These are phyloP conservation scores for Antennarius striatus DNA, from an alignment of 2,113 vertebrate genomes.

Conservation along the genomic window DNA sequence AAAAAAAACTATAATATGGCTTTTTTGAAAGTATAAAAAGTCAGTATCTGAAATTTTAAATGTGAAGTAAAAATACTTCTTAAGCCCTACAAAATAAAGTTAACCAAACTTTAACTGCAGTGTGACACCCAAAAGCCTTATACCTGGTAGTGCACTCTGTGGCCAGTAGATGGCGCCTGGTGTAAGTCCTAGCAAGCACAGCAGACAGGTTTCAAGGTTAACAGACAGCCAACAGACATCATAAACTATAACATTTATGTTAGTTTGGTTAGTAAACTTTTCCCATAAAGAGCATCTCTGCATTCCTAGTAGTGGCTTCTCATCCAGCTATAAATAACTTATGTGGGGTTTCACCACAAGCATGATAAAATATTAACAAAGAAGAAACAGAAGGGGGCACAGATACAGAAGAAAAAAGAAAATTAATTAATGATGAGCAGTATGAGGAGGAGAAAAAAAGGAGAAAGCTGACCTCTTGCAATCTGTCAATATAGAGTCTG, in stretches of 20 bases:
- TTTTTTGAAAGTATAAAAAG: neutral
- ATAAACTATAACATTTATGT: slow-evolving; percentile 29
- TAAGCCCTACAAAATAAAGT: neutral
- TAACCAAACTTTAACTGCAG: neutral
- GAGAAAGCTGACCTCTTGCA: slow-evolving; percentile 88
- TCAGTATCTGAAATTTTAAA: neutral
- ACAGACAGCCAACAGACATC: slow-evolving; percentile 41
- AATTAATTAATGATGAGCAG: neutral
- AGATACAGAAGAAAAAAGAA: neutral
- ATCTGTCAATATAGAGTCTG: slow-evolving; percentile 93
- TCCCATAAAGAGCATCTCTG: slow-evolving; percentile 14
- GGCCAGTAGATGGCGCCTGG: slow-evolving; percentile 80
- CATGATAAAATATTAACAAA: slow-evolving; percentile 43
- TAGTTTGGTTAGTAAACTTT: slow-evolving; percentile 28
- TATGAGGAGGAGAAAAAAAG: neutral
- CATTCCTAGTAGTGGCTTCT: neutral
- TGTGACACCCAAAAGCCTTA: slow-evolving; percentile 15
- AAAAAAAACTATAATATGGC: no score
- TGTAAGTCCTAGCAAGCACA: slow-evolving; percentile 78
- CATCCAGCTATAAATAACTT: slow-evolving; percentile 17
- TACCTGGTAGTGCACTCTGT: slow-evolving; percentile 97
- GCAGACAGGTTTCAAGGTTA: slow-evolving; percentile 62
- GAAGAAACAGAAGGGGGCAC: neutral
- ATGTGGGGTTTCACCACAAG: neutral
- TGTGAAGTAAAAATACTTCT: neutral